Conservation (phyloP, 2,113 vertebrate species). For the Alosa alosa region DNA sequence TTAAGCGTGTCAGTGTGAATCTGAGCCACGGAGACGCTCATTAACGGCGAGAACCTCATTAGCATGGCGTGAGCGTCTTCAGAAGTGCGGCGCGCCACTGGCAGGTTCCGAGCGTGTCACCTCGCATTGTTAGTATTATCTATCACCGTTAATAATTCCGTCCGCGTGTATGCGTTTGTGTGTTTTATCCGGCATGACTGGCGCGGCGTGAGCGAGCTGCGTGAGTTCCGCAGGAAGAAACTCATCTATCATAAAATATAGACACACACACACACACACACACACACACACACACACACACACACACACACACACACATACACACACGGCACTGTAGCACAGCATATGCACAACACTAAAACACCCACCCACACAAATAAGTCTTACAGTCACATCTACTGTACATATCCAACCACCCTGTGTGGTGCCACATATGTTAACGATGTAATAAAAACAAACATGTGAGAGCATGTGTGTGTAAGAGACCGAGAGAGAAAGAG, state of each 20-base stretch:
- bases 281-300: constrained; percentile 2
- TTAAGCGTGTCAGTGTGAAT: constrained; percentile 52
- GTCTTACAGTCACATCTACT: background rate
- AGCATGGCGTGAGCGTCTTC: constrained; percentile 43
- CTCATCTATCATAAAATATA: background rate
- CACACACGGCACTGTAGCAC: background rate
- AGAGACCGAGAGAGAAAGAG: background rate
- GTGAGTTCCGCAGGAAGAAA: background rate
- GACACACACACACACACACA: background rate
- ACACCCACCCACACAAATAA: constrained; percentile 3
- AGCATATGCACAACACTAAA: background rate
- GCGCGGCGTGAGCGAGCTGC: constrained; percentile 38
- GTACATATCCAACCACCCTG: background rate
- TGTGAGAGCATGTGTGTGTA: background rate
- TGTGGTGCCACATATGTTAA: background rate
- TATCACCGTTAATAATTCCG: constrained; percentile 64
- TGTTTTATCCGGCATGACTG: constrained; percentile 45
- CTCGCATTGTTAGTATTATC: constrained; percentile 55
- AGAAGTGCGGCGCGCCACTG: constrained; percentile 41
- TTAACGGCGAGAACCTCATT: constrained; percentile 51
- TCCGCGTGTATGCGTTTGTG: background rate
- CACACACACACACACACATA: background rate
- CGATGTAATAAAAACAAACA: background rate
- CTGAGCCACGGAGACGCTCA: constrained; percentile 38
- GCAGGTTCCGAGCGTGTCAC: constrained; percentile 48